Evolutionary conservation across 2,888 invertebrate species (phyloP).

Genomic region (Zygaena filipendulae): DNA sequence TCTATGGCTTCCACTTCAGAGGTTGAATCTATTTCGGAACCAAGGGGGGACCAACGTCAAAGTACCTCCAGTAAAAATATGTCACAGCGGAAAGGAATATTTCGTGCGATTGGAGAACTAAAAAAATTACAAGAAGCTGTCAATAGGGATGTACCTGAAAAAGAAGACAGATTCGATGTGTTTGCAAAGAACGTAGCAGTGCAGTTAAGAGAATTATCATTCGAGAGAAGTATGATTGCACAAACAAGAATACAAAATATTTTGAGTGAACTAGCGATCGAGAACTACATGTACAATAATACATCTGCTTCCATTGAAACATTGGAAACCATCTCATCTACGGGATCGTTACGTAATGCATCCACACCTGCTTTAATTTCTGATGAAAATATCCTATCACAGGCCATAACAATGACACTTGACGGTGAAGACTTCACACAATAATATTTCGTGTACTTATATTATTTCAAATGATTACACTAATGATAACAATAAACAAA

Average conservation of each 20-base stretch:
- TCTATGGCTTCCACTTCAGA: conserved; percentile 5
- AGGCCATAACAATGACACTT: conserved; percentile 9
- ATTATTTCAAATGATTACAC: conserved; percentile 11
- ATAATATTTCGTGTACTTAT: conserved; percentile 10
- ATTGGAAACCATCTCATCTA: conserved; percentile 11
- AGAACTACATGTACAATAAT: conserved; percentile 10
- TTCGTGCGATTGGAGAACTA: conserved; percentile 13
- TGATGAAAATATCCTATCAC: conserved; percentile 10
- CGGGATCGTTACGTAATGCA: conserved; percentile 9
- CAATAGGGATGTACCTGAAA: conserved; percentile 15
- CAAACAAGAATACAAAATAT: conserved; percentile 15
- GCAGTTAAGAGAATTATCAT: conserved; percentile 14
- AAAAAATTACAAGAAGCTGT: conserved; percentile 15
- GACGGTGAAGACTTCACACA: conserved; percentile 10
- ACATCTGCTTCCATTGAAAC: conserved; percentile 13
- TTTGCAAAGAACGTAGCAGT: conserved; percentile 14
- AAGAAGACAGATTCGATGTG: conserved; percentile 16
- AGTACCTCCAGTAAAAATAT: conserved; percentile 10
- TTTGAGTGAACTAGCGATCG: conserved; percentile 9
- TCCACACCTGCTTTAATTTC: conserved; percentile 12
- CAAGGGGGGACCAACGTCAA: conserved; percentile 11
- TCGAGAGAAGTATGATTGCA: conserved; percentile 13
- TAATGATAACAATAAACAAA: conserved; percentile 11
- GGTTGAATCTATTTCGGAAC: conserved; percentile 12
- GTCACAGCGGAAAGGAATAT: conserved; percentile 15